Evolutionary conservation across 1,140 invertebrate species (phyloP).

Genomic region (Rhopalosiphum padi): DNA sequence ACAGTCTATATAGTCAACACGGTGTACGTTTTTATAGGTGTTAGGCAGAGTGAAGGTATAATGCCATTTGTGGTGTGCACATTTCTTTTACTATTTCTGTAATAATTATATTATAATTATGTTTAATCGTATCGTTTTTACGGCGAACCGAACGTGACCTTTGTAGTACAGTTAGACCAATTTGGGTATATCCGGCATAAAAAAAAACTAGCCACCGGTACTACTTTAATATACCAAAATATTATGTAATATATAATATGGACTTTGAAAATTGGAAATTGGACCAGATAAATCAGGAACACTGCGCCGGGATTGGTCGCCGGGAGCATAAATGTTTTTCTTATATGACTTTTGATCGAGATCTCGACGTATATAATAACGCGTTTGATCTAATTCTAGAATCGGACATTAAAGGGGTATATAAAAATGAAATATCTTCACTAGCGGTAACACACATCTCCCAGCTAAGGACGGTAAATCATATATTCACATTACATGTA

Average conservation of each 20-base stretch:
- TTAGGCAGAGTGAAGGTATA: too few relatives aligned
- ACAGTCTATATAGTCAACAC: too few relatives aligned
- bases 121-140: not conserved
- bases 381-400: constrained; percentile 17
- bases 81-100: not conserved
- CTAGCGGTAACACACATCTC: not conserved
- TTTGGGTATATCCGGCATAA: not conserved
- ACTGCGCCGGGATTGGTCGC: not conserved
- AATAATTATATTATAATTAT: not conserved
- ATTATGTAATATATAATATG: not conserved
- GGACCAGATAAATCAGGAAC: not conserved
- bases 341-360: not conserved
- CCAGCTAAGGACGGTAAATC: not conserved
- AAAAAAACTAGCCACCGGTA: not conserved
- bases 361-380: not conserved
- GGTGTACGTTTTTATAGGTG: not conserved
- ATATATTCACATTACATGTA: not conserved
- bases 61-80: not conserved
- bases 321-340: not conserved
- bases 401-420: not conserved
- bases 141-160: not conserved
- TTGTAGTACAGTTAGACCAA: not conserved
- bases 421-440: constrained; percentile 28
- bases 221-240: too few relatives aligned
- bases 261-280: not conserved